phyloP scores from a whole-genome alignment of 53 echinoderm and acorn worm genomes.

The Astropecten irregularis region DNA sequence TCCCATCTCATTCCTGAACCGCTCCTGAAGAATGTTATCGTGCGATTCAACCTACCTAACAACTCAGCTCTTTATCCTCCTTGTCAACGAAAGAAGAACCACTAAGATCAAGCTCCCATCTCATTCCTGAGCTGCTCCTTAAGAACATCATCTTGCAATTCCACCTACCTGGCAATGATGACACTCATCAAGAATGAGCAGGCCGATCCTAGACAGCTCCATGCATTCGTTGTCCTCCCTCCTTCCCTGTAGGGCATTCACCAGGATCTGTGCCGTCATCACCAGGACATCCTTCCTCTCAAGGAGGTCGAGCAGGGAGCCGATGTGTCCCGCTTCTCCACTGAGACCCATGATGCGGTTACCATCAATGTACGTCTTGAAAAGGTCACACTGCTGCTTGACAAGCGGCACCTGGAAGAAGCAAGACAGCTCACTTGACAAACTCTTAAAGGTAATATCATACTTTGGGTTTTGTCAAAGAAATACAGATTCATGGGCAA shows the following conservation, averaged over 20 bases:
- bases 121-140: too few species aligned
- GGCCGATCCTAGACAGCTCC: conserved; percentile 59
- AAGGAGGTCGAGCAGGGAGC: conserved; percentile 45
- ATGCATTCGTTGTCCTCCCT: conserved; percentile 46
- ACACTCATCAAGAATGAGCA: conserved; percentile 81
- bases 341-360: conserved; percentile 58
- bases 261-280: conserved; percentile 75
- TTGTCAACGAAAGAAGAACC: too few species aligned
- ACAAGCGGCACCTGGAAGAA: conserved; percentile 63
- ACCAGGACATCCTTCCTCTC: conserved; percentile 59
- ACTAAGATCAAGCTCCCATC: too few species aligned
- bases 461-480: too few species aligned
- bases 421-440: too few species aligned
- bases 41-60: too few species aligned
- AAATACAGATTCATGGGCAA: too few species aligned
- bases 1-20: too few species aligned
- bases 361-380: conserved; percentile 56
- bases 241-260: conserved; percentile 61
- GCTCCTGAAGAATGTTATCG: too few species aligned
- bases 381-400: conserved; percentile 68
- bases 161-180: conserved; percentile 84
- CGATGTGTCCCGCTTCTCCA: conserved; percentile 52
- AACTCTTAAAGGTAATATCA: too few species aligned
- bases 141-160: too few species aligned
- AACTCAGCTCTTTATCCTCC: too few species aligned